These are phyloP conservation scores for Genyomyrus donnyi DNA, from an alignment of 2,113 vertebrate genomes.

Conservation along the genomic window DNA sequence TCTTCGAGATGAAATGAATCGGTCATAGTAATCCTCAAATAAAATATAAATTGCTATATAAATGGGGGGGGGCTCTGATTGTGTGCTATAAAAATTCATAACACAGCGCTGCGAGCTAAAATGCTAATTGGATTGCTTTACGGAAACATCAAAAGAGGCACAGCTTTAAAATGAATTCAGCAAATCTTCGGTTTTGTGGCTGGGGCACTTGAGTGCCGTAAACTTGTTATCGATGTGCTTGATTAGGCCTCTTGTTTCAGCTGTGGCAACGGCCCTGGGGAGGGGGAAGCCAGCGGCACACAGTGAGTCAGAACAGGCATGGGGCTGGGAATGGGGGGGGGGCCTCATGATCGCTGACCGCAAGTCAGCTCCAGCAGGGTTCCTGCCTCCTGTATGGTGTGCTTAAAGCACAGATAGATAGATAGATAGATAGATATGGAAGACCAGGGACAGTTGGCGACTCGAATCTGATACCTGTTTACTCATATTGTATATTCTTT, in stretches of 20 bases:
- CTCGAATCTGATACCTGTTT: background rate
- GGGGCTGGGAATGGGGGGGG: background rate
- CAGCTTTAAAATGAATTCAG: conserved; percentile 12
- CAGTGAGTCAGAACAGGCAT: background rate
- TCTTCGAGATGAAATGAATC: conserved; percentile 6
- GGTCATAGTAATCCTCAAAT: conserved; percentile 15
- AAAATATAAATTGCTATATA: conserved; percentile 14
- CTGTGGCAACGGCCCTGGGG: background rate
- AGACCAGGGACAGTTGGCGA: background rate
- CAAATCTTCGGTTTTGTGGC: background rate
- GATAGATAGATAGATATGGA: too few relatives aligned
- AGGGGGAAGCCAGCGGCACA: background rate
- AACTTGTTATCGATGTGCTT: background rate
- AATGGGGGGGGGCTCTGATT: background rate
- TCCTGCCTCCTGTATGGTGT: background rate
- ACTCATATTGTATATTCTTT: background rate
- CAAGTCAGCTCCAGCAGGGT: background rate
- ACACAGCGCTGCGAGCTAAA: conserved; percentile 2
- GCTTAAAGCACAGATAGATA: background rate
- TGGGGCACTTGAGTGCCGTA: background rate
- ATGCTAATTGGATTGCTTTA: conserved; percentile 17
- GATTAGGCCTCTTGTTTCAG: background rate
- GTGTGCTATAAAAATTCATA: background rate
- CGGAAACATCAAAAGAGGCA: conserved; percentile 8
- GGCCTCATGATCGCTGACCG: background rate